Evolutionary conservation across 2,113 vertebrate genomes (phyloP), one percentile per base, ranked within the genome.

Genomic region (Eurystomus gularis): DNA sequence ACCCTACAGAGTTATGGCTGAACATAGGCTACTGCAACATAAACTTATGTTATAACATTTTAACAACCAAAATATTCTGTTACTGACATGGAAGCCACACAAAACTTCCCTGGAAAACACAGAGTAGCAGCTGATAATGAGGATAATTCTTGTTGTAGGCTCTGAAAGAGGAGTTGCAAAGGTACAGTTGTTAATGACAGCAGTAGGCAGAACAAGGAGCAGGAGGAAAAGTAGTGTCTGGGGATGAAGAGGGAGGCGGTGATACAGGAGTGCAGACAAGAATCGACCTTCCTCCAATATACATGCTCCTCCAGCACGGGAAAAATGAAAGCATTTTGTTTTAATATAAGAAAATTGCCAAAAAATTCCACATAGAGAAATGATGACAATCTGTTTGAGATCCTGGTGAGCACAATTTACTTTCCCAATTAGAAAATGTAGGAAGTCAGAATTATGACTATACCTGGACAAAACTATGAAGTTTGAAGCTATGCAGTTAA

Each of bases 341-440:
- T 51, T n/a, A 58, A 52, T 31, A 14, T 2, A 31, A 51, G 31
- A 55, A 64, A 65, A n/a, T 14, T 15, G 8, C 6, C 1, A 0
- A 11, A 25, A 79, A 64, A 86, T 5, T 44, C 42, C 28, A 31
- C 0, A 0, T 2, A 29, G 5, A 37, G 8, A n/a, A 44, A 69
- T 25, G 4, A 24, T 3, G 11, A 37, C 13, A 69, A 26, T 29
- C 57, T 81, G 33, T 29, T 79, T 20, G 48, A 84, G n/a, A 60
- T 21, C 31, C 18, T 3, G 4, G n/a, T 29, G 49, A 77, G 10
- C 3, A 25, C 14, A 17, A 24, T 42, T 77, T 31, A 28, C 3
- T 17, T 86, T 44, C 46, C 28, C 37, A 58, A 10, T 12, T n/a
- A 82, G 29, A 89, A 86, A 91, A 81, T 15, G 19, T 6, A 26